phyloP scores from a whole-genome alignment of 1,140 invertebrate genomes.

The Heliconius hermathena region DNA sequence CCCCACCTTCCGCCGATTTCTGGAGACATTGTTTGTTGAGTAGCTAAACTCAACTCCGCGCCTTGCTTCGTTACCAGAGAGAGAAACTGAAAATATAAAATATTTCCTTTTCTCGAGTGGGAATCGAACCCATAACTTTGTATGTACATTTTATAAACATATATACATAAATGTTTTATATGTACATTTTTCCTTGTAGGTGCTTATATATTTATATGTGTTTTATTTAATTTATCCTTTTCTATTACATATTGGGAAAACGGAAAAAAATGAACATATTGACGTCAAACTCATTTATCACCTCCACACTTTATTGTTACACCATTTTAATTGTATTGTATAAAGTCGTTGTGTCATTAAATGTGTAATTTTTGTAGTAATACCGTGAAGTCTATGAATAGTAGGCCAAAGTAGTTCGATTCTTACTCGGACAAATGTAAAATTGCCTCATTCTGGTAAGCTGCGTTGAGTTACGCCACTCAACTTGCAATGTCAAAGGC shows the following conservation, averaged over 20 bases:
- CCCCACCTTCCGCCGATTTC: no score
- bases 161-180: no score
- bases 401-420: not conserved
- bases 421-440: no score
- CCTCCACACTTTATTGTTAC: not conserved
- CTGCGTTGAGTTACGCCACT: no score
- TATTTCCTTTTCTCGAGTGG: not conserved
- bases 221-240: slow-evolving; percentile 30
- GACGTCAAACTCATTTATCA: slow-evolving; percentile 27
- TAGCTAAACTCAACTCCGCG: no score
- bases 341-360: not conserved
- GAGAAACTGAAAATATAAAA: no score
- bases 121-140: no score
- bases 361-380: not conserved
- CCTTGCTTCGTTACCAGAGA: no score
- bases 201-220: not conserved
- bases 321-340: not conserved
- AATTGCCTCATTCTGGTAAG: no score
- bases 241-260: slow-evolving; percentile 31
- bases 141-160: no score
- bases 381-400: not conserved
- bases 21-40: no score
- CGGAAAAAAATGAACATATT: slow-evolving; percentile 31
- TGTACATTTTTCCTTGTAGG: slow-evolving; percentile 15
- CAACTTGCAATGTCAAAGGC: no score